Percentiles rank a stretch among this genome's conserved stretches.
Evolutionary conservation across 2,113 vertebrate genomes (phyloP).

Genomic region (Chrysemys picta): DNA sequence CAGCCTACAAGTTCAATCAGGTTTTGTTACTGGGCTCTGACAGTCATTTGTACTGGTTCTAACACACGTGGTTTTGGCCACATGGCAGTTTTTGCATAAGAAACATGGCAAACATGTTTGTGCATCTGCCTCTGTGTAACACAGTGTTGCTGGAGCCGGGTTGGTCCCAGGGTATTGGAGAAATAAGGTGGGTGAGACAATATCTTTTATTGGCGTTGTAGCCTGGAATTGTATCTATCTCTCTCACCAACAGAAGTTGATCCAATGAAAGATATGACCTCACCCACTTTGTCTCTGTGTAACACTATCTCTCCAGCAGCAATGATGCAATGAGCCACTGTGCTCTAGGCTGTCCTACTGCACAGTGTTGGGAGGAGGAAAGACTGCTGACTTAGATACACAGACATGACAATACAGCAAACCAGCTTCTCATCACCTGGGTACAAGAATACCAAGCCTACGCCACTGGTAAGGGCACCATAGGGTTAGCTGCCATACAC

Average conservation of each 20-base stretch:
- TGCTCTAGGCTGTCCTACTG: neutral
- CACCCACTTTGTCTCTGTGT: neutral
- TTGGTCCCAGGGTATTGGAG: neutral
- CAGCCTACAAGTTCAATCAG: neutral
- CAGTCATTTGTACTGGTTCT: neutral
- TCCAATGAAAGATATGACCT: neutral
- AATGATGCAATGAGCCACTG: neutral
- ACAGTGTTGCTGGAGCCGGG: neutral
- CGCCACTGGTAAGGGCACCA: neutral
- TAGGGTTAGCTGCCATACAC: neutral
- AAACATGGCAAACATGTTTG: neutral
- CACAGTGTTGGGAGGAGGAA: neutral
- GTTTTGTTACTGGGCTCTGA: neutral
- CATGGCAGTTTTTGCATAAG: neutral
- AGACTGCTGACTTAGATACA: neutral
- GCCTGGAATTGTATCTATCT: neutral
- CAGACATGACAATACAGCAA: accelerated
- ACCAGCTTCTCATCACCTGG: neutral
- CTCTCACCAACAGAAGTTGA: neutral
- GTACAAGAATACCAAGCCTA: neutral
- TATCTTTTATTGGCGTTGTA: neutral
- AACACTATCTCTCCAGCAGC: neutral
- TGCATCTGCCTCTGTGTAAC: neutral
- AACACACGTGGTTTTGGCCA: accelerated
- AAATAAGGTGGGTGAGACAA: neutral